Percentiles rank a stretch among this genome's conserved stretches.
These are phyloP conservation scores for Apotomis betuletana DNA, from an alignment of 2,888 invertebrate species.

Conservation along the genomic window DNA sequence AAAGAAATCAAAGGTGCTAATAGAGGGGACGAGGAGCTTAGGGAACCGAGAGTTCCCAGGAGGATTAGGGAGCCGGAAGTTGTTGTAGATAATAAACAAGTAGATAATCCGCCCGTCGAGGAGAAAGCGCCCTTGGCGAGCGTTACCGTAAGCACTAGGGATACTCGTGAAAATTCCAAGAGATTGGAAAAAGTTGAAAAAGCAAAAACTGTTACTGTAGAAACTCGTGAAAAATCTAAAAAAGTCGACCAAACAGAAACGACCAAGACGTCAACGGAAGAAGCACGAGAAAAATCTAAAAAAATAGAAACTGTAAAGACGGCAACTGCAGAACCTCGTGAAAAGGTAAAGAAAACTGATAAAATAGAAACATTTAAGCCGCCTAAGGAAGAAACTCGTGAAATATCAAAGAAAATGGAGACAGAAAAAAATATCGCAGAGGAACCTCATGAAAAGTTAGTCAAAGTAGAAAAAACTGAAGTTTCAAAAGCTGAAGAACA, in stretches of 20 bases:
- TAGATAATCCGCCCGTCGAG: constrained; percentile 26
- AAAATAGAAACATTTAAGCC: constrained; percentile 29
- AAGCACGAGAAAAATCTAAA: constrained; percentile 30
- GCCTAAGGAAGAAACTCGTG: constrained; percentile 20
- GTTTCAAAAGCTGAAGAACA: constrained; percentile 71
- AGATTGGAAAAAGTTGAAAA: neutral
- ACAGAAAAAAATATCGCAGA: constrained; percentile 46
- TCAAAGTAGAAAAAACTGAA: constrained; percentile 49
- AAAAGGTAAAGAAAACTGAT: constrained; percentile 42
- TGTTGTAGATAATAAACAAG: constrained; percentile 21
- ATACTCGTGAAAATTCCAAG: constrained; percentile 19
- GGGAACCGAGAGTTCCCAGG: constrained; percentile 26
- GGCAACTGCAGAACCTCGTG: constrained; percentile 16
- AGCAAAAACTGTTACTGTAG: constrained; percentile 47
- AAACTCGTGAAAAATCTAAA: constrained; percentile 44
- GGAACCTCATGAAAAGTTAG: constrained; percentile 46
- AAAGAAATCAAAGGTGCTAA: constrained; percentile 42
- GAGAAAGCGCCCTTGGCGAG: constrained; percentile 40
- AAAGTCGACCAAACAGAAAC: constrained; percentile 48
- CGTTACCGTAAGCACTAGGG: constrained; percentile 2
- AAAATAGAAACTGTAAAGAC: constrained; percentile 25
- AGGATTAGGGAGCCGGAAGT: constrained; percentile 18
- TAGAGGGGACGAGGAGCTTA: constrained; percentile 40
- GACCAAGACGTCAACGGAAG: constrained; percentile 61
- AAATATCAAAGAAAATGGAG: constrained; percentile 42